These are phyloP conservation scores for Loxodonta africana DNA, from an alignment of 2,113 vertebrate genomes.

Conservation along the genomic window DNA sequence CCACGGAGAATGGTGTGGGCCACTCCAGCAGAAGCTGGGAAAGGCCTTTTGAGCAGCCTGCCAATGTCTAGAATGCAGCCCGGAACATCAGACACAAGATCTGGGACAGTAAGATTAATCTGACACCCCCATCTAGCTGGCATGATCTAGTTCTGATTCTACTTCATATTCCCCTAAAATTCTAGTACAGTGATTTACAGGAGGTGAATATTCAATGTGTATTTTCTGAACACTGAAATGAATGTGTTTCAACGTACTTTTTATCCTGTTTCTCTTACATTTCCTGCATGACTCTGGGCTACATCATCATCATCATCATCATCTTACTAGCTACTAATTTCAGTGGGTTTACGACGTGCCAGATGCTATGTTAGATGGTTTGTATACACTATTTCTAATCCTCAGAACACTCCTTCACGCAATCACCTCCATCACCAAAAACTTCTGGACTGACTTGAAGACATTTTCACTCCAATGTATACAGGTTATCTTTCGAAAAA, in stretches of 20 bases:
- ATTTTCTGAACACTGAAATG: slow-evolving; percentile 14
- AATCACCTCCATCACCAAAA: neutral
- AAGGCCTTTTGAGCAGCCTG: neutral
- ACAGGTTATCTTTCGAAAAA: slow-evolving; percentile 32
- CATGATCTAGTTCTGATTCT: neutral
- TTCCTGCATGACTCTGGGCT: neutral
- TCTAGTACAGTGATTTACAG: neutral
- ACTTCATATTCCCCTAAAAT: neutral
- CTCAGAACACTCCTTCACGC: neutral
- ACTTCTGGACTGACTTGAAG: slow-evolving; percentile 28
- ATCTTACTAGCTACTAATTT: neutral
- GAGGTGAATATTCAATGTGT: neutral
- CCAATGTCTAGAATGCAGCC: neutral
- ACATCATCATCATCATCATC: neutral
- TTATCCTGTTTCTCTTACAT: slow-evolving; percentile 32
- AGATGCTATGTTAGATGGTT: neutral
- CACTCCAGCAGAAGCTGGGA: neutral
- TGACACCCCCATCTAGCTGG: neutral
- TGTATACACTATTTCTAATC: neutral
- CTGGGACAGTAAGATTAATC: neutral
- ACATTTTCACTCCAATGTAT: neutral
- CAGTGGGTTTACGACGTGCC: neutral
- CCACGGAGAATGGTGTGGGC: neutral
- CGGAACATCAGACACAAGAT: neutral
- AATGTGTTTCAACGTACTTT: neutral